phyloP scores from a whole-genome alignment of 2,888 invertebrate genomes.

The Rambutsinella grinnellia region DNA sequence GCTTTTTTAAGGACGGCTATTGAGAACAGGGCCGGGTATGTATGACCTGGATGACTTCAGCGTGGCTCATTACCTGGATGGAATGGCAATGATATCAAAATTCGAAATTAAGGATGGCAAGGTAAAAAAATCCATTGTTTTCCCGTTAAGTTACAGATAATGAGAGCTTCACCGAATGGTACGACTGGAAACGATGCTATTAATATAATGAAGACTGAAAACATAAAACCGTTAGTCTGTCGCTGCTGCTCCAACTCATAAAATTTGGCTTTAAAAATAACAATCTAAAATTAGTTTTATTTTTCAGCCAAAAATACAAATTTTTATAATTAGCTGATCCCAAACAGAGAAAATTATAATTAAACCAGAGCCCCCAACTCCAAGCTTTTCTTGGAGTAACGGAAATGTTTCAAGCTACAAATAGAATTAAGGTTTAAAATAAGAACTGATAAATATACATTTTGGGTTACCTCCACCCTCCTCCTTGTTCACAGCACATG shows the following conservation, averaged over 20 bases:
- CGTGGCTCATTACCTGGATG: constrained; percentile 71
- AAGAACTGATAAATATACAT: too few species aligned
- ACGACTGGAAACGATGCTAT: too few species aligned
- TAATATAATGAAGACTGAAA: too few species aligned
- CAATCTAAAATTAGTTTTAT: neutral
- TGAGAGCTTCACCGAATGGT: too few species aligned
- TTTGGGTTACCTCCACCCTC: too few species aligned
- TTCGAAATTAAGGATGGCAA: constrained; percentile 70
- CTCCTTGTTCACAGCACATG: too few species aligned
- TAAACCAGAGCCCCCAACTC: constrained; percentile 24
- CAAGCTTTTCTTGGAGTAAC: too few species aligned
- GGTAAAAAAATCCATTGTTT: constrained; percentile 65
- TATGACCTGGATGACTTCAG: constrained; percentile 69
- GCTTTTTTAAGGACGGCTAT: constrained; percentile 66
- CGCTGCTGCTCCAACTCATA: too few species aligned
- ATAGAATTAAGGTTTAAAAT: too few species aligned
- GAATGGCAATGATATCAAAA: constrained; percentile 70
- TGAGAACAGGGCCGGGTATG: constrained; percentile 72
- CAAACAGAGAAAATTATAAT: constrained; percentile 31
- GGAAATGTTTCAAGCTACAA: too few species aligned
- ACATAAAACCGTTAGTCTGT: too few species aligned
- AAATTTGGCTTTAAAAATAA: constrained; percentile 16
- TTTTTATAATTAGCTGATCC: constrained; percentile 38
- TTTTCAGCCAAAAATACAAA: constrained; percentile 20
- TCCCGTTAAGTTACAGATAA: too few species aligned